phyloP scores from a whole-genome alignment of 2,888 invertebrate genomes.

The Periphyllus acericola region DNA sequence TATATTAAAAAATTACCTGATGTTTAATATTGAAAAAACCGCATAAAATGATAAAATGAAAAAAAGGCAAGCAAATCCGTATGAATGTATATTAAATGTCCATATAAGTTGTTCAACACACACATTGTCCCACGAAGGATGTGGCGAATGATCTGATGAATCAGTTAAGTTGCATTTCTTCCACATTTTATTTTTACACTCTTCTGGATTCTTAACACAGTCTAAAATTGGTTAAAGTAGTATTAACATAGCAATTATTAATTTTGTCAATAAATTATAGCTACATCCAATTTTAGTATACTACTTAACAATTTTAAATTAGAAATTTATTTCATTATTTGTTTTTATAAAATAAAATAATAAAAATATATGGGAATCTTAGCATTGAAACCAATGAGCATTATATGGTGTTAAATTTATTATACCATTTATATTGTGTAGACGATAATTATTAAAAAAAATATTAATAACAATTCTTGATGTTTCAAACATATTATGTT shows the following conservation, averaged over 20 bases:
- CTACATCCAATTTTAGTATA: too few relatives aligned
- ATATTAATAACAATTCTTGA: too few relatives aligned
- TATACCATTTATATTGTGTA: too few relatives aligned
- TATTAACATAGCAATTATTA: not conserved
- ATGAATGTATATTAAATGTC: constrained; percentile 71
- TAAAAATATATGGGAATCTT: too few relatives aligned
- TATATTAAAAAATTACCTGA: constrained; percentile 67
- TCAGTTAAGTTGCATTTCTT: constrained; percentile 45
- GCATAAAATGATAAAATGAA: constrained; percentile 71
- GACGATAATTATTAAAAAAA: too few relatives aligned
- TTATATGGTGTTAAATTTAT: too few relatives aligned
- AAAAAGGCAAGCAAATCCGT: constrained; percentile 71
- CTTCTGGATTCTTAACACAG: constrained; percentile 45
- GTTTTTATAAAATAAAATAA: too few relatives aligned
- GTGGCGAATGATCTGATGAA: constrained; percentile 46
- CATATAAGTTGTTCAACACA: constrained; percentile 67
- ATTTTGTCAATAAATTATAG: too few relatives aligned
- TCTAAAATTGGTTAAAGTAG: constrained; percentile 32
- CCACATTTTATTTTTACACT: constrained; percentile 44
- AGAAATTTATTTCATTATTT: too few relatives aligned
- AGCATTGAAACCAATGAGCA: too few relatives aligned
- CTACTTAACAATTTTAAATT: too few relatives aligned
- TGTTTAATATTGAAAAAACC: constrained; percentile 71
- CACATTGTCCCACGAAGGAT: constrained; percentile 63
- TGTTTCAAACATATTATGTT: too few relatives aligned